Percentiles rank a stretch among this genome's conserved stretches.
phyloP scores from a whole-genome alignment of 2,888 invertebrate genomes.

The Protodeltote pygarga region DNA sequence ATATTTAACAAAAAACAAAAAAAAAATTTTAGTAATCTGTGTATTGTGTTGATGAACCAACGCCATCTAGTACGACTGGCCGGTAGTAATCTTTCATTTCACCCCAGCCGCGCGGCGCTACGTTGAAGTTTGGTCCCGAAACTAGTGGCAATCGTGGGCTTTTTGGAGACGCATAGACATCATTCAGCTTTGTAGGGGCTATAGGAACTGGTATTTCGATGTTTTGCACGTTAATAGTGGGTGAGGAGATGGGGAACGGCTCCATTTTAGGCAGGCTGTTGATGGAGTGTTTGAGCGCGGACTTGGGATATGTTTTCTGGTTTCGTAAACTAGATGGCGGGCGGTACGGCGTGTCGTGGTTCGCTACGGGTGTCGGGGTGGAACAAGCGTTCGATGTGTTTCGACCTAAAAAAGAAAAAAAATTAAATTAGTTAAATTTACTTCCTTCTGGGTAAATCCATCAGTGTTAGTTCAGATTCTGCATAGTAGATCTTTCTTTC shows the following conservation, averaged over 20 bases:
- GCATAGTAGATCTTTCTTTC: too few species aligned
- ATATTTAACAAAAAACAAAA: conserved; percentile 30
- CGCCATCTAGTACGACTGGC: conserved; percentile 90
- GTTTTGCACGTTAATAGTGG: conserved; percentile 69
- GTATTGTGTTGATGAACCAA: conserved; percentile 63
- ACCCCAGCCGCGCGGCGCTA: conserved; percentile 94
- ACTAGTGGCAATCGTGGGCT: conserved; percentile 76
- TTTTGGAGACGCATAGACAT: conserved; percentile 80
- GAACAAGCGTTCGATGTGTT: conserved; percentile 81
- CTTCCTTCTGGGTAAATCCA: too few species aligned
- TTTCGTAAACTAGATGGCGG: conserved; percentile 81
- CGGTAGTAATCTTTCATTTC: conserved; percentile 90
- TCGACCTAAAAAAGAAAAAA: conserved; percentile 70
- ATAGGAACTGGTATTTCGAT: conserved; percentile 73
- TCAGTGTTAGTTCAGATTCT: too few species aligned
- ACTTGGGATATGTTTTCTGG: conserved; percentile 82
- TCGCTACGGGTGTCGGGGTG: conserved; percentile 79
- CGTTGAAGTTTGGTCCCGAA: conserved; percentile 91
- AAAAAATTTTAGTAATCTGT: conserved; percentile 81
- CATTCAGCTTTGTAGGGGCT: conserved; percentile 82
- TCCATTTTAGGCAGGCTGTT: conserved; percentile 78
- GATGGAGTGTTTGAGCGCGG: conserved; percentile 74
- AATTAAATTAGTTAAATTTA: neutral
- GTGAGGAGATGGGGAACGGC: conserved; percentile 78
- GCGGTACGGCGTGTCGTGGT: conserved; percentile 83